Evolutionary conservation across 2,797 vertebrate genomes (phyloP), one percentile per base, ranked within the genome.

Genomic region (Toxotes lorentzi): DNA sequence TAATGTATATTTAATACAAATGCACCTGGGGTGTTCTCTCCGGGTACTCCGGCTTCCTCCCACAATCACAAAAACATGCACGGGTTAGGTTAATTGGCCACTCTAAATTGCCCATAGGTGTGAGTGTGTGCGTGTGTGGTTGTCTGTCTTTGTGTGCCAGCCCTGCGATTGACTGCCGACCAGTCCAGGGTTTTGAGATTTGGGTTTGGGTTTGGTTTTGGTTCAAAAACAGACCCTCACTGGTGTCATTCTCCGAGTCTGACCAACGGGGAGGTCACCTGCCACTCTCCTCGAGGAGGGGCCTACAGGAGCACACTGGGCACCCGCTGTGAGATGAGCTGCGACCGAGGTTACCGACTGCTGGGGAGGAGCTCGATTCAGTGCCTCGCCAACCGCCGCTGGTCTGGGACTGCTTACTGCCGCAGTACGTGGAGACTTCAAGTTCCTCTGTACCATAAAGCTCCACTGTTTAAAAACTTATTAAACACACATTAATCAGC

Each of bases 321-420:
- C 1, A 97, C 97, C 0, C 96, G 96, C 78, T 99, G 98, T 1
- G 89, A 95, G 85, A 93, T 99, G 85, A 95, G 93, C 77, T 99
- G 98, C 7, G 85, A 98, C 76, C 95, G 93, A 0, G 98, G 97
- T 4, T 97, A 96, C 93, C 94, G 94, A 8, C 94, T 98, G 82
- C 64, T 96, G 30, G 98, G 98, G 2, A 96, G 68, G 70, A 92
- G 86, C 0, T 94, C 96, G 0, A 91, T 99, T 7, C 95, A 95
- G 21, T 99, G 98, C 88, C 92, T 96, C 70, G 84, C 94, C 69
- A 97, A 1, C 81, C 96, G 97, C 11, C 96, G 91, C 86, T 99
- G 98, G 98, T 99, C 98, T 4, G 97, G 97, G 83, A 96, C 94
- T 0, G 92, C 95, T 0, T 90, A 94, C 89, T 99, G 98, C 86